Evolutionary conservation across 2,113 vertebrate species (phyloP), one percentile per base, ranked within the genome.

Genomic region (Cavia porcellus): DNA sequence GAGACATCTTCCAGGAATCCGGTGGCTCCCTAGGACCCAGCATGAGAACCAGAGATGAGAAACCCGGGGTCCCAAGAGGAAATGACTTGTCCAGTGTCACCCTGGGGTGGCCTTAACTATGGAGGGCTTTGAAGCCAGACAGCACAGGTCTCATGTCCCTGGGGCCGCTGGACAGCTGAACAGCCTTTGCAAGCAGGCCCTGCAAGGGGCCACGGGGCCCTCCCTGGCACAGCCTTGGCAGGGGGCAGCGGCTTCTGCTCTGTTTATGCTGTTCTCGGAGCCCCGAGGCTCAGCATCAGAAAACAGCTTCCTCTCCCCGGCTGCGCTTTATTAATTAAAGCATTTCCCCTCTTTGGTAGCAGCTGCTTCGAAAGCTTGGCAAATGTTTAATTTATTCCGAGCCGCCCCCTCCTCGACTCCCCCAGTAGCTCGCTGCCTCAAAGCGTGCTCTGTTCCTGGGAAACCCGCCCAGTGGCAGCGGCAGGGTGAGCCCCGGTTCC

Each of bases 351-450:
- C 95, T 94, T 52, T 55, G 93, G 97, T 74, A 95, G 92, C 96
- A 97, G 85, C 92, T 90, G 97, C 91, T 98, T 96, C n/a, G 66
- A 96, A 98, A 77, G 86, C 93, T 35, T 52, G 50, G 84, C 42
- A 82, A 97, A 98, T 98, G 97, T 98, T 98, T 98, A 98, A 98
- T 98, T 97, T 89, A 96, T 97, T 89, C 96, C 2, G 47, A 77
- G 81, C 75, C 35, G 93, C 57, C 64, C 95, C 64, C 38, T 52
- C 92, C 55, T 42, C 25, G 19, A 5, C 62, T 89, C 38, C 79
- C 45, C 17, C 79, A 7, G 9, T 22, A 82, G 62, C 52, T 77
- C 93, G 97, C 93, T 88, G 83, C 87, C 96, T 96, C 90, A 87
- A 90, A 91, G 96, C 61, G 85, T 45, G 97, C 98, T 98, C 75